Evolutionary conservation across 2,113 vertebrate species (phyloP), one percentile per base, ranked within the genome.

Genomic region (Dermatemys mawii): DNA sequence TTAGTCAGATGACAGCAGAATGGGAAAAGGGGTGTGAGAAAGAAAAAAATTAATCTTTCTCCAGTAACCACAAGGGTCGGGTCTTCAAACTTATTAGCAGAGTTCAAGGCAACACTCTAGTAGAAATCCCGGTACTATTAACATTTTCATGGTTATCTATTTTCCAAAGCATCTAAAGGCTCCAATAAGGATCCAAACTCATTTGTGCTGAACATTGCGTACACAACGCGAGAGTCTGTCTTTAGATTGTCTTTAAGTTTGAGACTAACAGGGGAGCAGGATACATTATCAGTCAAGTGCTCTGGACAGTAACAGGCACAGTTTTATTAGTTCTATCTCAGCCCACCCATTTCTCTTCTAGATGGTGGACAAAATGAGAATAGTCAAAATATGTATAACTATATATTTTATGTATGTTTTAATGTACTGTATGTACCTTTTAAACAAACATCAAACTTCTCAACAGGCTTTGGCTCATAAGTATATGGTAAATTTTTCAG

Each of bases 31-130:
- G n/a, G 79, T 49, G 22, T 78, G 11, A 11, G 11, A 3, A 24
- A 86, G 1, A 86, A 1, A 76, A 21, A 55, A 83, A 78, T 14
- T 2, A 44, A 6, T 84, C 1, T 5, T 44, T 67, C 41, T 70
- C 22, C 41, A 26, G 19, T 19, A 83, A 27, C 73, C 83, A 63
- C 76, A 79, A 50, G 19, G 0, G 4, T 17, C 76, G 21, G 83
- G 79, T 4, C 35, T 51, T 12, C 49, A 49, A 51, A 0, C 1
- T 46, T 46, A 26, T 3, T 41, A 11, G 27, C 5, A 1, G 41
- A n/a, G 26, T 38, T 41, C 1, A 73, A 3, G 14, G 17, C 48
- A 53, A 1, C 54, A 89, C n/a, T 48, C 50, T 0, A 26, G 0
- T 4, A 6, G n/a, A 38, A n/a, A 29, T 26, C 57, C 49, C 76